Percentiles rank a stretch among this genome's conserved stretches.
These are phyloP conservation scores for Scaptomyza hsui DNA, from an alignment of 1,140 invertebrate species.

Conservation along the genomic window DNA sequence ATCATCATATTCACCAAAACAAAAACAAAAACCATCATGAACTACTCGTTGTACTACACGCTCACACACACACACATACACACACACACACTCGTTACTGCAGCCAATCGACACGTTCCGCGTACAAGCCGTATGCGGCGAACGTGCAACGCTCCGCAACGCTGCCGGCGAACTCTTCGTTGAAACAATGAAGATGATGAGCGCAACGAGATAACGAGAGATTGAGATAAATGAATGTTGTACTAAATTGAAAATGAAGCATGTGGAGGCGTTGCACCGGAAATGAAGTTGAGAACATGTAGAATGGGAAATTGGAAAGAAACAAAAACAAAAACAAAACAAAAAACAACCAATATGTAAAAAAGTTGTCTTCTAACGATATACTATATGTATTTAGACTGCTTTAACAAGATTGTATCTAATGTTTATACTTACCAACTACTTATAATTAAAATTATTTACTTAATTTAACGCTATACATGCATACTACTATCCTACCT, in stretches of 20 bases:
- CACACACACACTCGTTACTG: conserved; percentile 2
- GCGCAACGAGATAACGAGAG: background rate
- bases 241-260: background rate
- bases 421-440: conserved; percentile 47
- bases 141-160: conserved; percentile 88
- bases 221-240: conserved; percentile 12
- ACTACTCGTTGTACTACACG: background rate
- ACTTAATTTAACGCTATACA: conserved; percentile 67
- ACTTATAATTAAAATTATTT: conserved; percentile 41
- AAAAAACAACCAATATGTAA: background rate
- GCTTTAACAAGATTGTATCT: conserved; percentile 45
- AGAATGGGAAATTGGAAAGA: conserved; percentile 5
- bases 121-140: conserved; percentile 87
- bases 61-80: background rate
- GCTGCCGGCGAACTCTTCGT: conserved; percentile 87
- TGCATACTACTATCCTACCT: conserved; percentile 31
- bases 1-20: conserved; percentile 37
- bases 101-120: conserved; percentile 88
- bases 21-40: conserved; percentile 22
- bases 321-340: background rate
- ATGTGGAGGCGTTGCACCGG: background rate
- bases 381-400: conserved; percentile 11
- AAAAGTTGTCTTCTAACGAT: conserved; percentile 32
- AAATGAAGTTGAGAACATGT: background rate
- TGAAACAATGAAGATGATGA: conserved; percentile 61